Base-by-base conservation (phyloP, 2,797 vertebrate species). In the Acrossocheilus fasciatus region DNA sequence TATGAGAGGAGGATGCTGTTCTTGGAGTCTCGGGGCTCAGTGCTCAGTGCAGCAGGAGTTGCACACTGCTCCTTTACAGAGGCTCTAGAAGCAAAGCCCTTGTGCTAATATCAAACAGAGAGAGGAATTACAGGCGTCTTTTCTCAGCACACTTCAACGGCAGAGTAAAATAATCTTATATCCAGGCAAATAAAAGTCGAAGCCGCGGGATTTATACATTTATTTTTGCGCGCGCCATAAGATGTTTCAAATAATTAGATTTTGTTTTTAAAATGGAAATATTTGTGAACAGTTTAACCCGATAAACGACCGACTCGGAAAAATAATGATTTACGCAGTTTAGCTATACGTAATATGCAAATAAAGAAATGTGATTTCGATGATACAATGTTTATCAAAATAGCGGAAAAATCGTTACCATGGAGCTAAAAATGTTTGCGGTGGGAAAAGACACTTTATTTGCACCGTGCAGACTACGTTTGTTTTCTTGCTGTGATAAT, bases 1-100 rank as follows among this genome's bases (percentile, higher is more conserved):
- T 96, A 96, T 91, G 94, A 95, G 94, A 93, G 93, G 92, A 95
- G 93, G 92, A 93, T 94, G 92, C 93, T 95, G 94, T 93, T 95
- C 94, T 92, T 69, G 90, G 92, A 93, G 92, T 92, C 93, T 93
- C 90, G 89, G 91, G 93, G 93, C 93, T 94, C 92, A 90, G 91
- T 92, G 88, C 83, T 93, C 92, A 94, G 94, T 94, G 93, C 93
- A 91, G 91, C 91, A 92, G 92, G 92, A 95, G 95, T 94, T 94
- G 93, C 93, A 83, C 90, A 87, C 88, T 92, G 93, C 90, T 90
- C 84, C 77, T 91, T 94, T 93, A 93, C 91, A 90, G 90, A 90
- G 83, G 92, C 93, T 94, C 94, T 92, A 94, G 93, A 94, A 94
- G 93, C 93, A 93, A 95, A 93, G 92, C 88, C 93, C 92, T 92